A percentile compares a stretch with the other conserved stretches of the same genome.
Evolutionary conservation across 2,888 invertebrate species (phyloP).

Genomic region (Mesochorus sp.): DNA sequence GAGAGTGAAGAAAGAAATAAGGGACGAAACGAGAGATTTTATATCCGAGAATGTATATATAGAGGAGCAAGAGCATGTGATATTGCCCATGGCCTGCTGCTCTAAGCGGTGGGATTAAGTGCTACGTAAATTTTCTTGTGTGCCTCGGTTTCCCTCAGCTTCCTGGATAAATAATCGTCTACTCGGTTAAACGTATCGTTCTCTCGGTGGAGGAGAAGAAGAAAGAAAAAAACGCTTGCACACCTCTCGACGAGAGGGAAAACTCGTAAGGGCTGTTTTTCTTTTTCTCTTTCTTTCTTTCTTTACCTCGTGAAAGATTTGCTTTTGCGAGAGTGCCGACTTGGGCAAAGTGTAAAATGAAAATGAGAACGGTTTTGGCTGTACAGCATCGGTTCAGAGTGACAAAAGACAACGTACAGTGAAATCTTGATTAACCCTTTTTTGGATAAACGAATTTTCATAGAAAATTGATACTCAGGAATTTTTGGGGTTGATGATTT

Average conservation of each 20-base stretch:
- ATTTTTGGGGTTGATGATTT: too few relatives aligned
- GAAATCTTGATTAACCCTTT: slow-evolving; percentile 45
- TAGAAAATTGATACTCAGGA: slow-evolving; percentile 6
- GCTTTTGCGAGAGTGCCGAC: slow-evolving; percentile 1
- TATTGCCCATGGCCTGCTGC: slow-evolving; percentile 75
- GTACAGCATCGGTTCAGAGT: slow-evolving; percentile 7
- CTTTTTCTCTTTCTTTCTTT: slow-evolving; percentile 36
- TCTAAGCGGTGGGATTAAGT: slow-evolving; percentile 80
- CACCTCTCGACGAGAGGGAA: slow-evolving; percentile 41
- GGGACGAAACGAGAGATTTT: slow-evolving; percentile 52
- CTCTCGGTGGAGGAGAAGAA: slow-evolving; percentile 40
- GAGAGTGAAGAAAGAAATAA: slow-evolving; percentile 48
- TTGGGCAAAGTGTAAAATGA: slow-evolving; percentile 30
- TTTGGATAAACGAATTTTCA: background rate
- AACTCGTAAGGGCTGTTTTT: slow-evolving; percentile 19
- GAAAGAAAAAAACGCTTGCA: slow-evolving; percentile 25
- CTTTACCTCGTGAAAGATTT: slow-evolving; percentile 18
- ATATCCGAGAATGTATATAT: slow-evolving; percentile 57
- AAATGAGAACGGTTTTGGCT: slow-evolving; percentile 26
- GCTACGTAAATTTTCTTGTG: slow-evolving; percentile 79
- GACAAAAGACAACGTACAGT: slow-evolving; percentile 19
- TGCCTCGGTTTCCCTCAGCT: slow-evolving; percentile 65
- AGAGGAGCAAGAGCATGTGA: slow-evolving; percentile 44
- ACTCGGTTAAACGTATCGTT: slow-evolving; percentile 66
- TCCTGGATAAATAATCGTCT: slow-evolving; percentile 76